Conservation (phyloP, 2,113 vertebrate genomes). For the Cinclus mexicanus region DNA sequence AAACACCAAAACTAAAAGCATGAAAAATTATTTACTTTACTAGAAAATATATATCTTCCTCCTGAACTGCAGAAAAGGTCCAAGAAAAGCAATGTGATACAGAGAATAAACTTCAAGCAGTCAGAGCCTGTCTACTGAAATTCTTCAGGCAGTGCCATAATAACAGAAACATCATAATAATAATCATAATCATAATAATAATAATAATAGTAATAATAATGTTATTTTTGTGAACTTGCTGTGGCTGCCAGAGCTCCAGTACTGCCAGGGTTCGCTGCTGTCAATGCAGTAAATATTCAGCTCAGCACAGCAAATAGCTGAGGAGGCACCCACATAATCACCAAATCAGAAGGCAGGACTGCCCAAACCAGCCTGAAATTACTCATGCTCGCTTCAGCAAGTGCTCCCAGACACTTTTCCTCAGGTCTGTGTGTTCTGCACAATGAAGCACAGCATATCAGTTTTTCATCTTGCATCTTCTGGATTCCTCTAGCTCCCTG, state of each 20-base stretch:
- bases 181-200: not conserved
- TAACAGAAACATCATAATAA: not conserved
- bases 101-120: not conserved
- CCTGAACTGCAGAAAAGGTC: not conserved
- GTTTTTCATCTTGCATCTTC: slow-evolving; percentile 62
- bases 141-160: not conserved
- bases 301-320: slow-evolving; percentile 21
- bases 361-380: slow-evolving; percentile 45
- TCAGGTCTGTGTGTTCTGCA: slow-evolving; percentile 42
- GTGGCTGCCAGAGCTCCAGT: not conserved
- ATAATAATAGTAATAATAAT: not conserved
- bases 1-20: not conserved
- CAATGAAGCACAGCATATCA: slow-evolving; percentile 43
- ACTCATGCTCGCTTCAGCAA: slow-evolving; percentile 35
- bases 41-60: not conserved
- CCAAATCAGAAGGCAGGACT: slow-evolving; percentile 27
- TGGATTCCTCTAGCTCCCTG: not conserved
- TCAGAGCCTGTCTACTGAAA: not conserved
- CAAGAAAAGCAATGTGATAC: not conserved
- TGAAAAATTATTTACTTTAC: not conserved
- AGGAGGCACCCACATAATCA: slow-evolving; percentile 12
- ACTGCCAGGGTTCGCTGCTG: not conserved
- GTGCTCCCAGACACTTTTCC: slow-evolving; percentile 37
- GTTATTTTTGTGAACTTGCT: slow-evolving; percentile 16
- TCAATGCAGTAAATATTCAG: slow-evolving; percentile 8